Conservation (phyloP, 2,113 vertebrate genomes). For the Triplophysa dalaica region DNA sequence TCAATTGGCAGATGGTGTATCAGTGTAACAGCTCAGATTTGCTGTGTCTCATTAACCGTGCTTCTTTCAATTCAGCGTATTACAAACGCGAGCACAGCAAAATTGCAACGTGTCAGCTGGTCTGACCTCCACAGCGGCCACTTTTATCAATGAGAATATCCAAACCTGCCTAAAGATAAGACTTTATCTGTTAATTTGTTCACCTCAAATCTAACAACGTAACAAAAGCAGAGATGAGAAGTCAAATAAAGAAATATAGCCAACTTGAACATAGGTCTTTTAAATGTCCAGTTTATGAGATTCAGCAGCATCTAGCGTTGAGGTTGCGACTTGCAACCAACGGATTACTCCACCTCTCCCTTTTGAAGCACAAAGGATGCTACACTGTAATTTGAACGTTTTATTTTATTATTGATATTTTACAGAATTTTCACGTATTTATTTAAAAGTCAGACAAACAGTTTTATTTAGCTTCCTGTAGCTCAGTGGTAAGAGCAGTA, state of each 20-base stretch:
- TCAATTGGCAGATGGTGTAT: neutral
- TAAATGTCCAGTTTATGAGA: too few relatives aligned
- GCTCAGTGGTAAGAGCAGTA: too few relatives aligned
- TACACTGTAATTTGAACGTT: neutral
- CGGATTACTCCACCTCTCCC: too few relatives aligned
- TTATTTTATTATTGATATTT: too few relatives aligned
- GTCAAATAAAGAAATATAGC: neutral
- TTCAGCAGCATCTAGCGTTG: too few relatives aligned
- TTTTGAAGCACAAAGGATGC: too few relatives aligned
- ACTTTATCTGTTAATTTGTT: neutral
- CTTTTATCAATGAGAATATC: slow-evolving; percentile 2
- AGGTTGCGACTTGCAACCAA: too few relatives aligned
- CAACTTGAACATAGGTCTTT: neutral
- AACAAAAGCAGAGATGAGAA: neutral
- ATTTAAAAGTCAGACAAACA: too few relatives aligned
- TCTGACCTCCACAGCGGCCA: neutral
- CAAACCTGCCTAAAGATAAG: neutral
- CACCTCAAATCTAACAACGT: neutral
- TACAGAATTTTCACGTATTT: too few relatives aligned
- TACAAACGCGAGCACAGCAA: slow-evolving; percentile 22
- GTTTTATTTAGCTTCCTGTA: too few relatives aligned
- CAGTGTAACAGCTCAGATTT: slow-evolving; percentile 12
- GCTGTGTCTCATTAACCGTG: slow-evolving; percentile 12
- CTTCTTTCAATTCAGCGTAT: neutral
- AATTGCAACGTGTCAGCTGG: neutral